Conservation (phyloP, 2,113 vertebrate species). For the Daphoenositta chrysoptera region DNA sequence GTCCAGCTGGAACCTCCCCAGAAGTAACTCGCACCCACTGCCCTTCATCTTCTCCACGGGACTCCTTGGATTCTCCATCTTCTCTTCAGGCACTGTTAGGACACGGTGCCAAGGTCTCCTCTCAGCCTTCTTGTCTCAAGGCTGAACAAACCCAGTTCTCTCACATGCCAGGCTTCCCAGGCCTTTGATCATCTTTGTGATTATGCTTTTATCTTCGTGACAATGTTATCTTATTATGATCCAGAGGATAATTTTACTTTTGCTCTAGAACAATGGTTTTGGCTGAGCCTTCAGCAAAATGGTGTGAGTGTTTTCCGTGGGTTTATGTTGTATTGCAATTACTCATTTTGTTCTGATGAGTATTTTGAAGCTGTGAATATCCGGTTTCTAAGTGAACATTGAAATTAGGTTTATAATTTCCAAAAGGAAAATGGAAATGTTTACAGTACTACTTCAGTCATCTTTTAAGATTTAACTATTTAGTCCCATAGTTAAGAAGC, state of each 20-base stretch:
- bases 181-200: background rate
- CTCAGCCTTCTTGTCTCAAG: background rate
- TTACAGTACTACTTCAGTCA: background rate
- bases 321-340: background rate
- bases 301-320: background rate
- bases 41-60: background rate
- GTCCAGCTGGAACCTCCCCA: background rate
- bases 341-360: background rate
- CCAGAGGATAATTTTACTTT: background rate
- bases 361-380: background rate
- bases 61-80: background rate
- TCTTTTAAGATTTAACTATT: background rate
- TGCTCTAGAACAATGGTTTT: background rate
- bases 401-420: background rate
- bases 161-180: background rate
- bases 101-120: background rate
- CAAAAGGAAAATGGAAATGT: background rate
- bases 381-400: background rate
- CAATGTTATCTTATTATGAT: background rate
- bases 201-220: background rate
- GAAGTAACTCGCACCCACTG: accelerated
- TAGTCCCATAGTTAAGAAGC: background rate
- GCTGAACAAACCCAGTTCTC: background rate
- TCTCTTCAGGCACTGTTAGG: background rate
- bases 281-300: background rate